Conservation (phyloP, 2,888 invertebrate genomes). For the Sipha maydis region DNA sequence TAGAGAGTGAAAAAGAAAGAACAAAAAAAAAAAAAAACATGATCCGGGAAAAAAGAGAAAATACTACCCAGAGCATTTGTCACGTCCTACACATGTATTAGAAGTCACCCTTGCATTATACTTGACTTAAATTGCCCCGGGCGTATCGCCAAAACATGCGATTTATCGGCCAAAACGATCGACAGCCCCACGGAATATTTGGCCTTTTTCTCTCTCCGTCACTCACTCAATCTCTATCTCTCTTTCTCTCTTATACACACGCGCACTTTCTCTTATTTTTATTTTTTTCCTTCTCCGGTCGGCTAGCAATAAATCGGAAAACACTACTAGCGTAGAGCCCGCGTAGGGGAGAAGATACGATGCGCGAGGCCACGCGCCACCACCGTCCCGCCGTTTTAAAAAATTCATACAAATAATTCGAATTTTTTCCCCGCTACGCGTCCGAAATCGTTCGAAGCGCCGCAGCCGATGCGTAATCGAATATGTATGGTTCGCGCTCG, state of each 20-base stretch:
- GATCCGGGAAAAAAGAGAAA: slow-evolving; percentile 48
- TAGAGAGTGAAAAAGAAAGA: neutral
- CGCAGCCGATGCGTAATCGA: neutral
- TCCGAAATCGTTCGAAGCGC: slow-evolving; percentile 16
- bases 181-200: slow-evolving; percentile 60
- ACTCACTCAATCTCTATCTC: no score
- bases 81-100: slow-evolving; percentile 62
- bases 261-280: neutral
- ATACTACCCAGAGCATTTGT: slow-evolving; percentile 61
- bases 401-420: slow-evolving; percentile 59
- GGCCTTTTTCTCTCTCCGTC: slow-evolving; percentile 35
- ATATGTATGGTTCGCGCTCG: no score
- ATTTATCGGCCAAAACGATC: slow-evolving; percentile 62
- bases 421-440: slow-evolving; percentile 41
- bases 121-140: slow-evolving; percentile 62
- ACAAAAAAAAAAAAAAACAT: slow-evolving; percentile 6
- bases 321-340: slow-evolving; percentile 9
- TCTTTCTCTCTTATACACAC: no score
- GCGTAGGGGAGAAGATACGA: slow-evolving; percentile 22
- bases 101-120: slow-evolving; percentile 62
- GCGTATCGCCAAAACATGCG: slow-evolving; percentile 62
- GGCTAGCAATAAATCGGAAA: slow-evolving; percentile 59
- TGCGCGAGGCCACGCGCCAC: slow-evolving; percentile 5
- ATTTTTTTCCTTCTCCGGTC: neutral
- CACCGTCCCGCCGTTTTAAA: slow-evolving; percentile 18